Conservation (phyloP, 2,113 vertebrate genomes). For the Fregata magnificens region DNA sequence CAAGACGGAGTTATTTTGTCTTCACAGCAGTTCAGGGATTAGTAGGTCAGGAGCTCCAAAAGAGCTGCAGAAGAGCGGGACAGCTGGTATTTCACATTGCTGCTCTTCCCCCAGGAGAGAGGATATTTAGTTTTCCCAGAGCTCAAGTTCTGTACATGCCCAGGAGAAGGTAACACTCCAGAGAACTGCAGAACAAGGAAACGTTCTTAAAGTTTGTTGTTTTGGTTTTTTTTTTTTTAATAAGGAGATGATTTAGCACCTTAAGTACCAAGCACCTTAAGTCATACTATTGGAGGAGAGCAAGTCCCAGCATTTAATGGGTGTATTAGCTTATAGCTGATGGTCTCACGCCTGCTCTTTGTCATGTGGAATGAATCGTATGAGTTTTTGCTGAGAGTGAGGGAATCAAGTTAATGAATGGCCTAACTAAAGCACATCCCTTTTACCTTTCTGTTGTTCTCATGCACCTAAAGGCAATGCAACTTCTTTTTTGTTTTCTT, state of each 20-base stretch:
- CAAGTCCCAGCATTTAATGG: neutral
- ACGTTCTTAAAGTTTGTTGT: neutral
- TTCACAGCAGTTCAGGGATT: neutral
- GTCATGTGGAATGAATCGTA: neutral
- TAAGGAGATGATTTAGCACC: neutral
- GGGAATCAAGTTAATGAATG: neutral
- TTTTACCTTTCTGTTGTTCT: neutral
- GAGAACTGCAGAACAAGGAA: neutral
- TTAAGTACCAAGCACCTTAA: neutral
- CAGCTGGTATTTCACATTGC: neutral
- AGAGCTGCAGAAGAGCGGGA: neutral
- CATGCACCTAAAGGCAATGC: neutral
- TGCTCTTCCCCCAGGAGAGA: neutral
- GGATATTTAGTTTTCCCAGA: neutral
- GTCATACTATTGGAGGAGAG: neutral
- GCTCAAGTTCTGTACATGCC: neutral
- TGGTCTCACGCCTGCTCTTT: neutral
- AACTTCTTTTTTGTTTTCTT: neutral
- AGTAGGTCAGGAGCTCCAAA: neutral
- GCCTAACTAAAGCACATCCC: neutral
- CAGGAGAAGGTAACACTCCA: neutral
- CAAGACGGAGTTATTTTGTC: neutral
- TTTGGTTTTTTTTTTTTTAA: neutral
- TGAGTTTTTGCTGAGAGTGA: neutral
- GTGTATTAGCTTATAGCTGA: neutral